phyloP scores from a whole-genome alignment of 2,888 invertebrate species.

The Coenonympha arcania region DNA sequence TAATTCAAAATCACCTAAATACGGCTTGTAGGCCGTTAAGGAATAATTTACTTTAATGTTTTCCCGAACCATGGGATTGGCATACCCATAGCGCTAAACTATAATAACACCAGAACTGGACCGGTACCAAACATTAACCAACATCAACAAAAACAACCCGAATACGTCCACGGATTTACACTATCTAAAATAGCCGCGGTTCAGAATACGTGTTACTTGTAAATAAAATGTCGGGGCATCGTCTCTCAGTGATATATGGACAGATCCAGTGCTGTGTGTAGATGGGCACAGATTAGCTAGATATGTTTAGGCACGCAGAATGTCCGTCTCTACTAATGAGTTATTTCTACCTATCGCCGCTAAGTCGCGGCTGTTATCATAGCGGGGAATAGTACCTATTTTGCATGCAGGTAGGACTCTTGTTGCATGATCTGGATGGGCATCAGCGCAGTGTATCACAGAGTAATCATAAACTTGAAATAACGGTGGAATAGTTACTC shows the following conservation, averaged over 20 bases:
- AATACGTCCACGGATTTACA: constrained; percentile 57
- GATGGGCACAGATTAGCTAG: constrained; percentile 33
- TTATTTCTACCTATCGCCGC: no score
- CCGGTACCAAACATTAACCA: constrained; percentile 44
- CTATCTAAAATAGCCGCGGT: constrained; percentile 53
- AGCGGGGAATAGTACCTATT: no score
- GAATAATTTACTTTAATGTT: background rate
- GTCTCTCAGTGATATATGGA: constrained; percentile 62
- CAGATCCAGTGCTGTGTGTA: constrained; percentile 44
- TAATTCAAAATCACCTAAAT: no score
- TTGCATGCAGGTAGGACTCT: no score
- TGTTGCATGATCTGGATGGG: no score
- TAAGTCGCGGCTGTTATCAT: no score
- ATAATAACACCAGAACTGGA: constrained; percentile 30
- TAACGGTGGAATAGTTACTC: no score
- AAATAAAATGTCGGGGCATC: constrained; percentile 56
- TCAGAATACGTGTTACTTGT: constrained; percentile 46
- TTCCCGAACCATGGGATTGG: constrained; percentile 16
- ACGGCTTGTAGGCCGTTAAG: no score
- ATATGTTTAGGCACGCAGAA: constrained; percentile 13
- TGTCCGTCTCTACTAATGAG: background rate
- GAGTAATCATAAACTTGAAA: no score
- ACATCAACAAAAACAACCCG: constrained; percentile 53
- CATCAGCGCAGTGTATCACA: no score
- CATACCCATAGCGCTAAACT: constrained; percentile 22